phyloP scores from a whole-genome alignment of 2,888 invertebrate species.

The Idaea biselata region DNA sequence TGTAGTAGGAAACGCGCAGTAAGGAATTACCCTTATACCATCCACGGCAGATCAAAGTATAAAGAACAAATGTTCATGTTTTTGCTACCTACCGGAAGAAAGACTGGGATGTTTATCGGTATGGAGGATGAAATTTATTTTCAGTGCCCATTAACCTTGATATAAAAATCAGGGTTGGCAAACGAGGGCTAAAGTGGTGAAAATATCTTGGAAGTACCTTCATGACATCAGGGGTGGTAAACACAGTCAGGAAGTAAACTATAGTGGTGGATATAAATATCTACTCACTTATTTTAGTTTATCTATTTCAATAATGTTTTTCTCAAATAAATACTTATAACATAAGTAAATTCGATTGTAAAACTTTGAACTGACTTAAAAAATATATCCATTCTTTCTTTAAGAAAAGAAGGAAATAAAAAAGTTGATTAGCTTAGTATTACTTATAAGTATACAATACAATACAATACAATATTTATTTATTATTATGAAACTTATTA shows the following conservation, averaged over 20 bases:
- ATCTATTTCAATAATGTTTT: too few species aligned
- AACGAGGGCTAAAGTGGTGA: constrained; percentile 35
- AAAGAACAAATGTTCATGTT: constrained; percentile 15
- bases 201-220: constrained; percentile 3
- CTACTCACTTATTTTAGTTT: too few species aligned
- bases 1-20: background rate
- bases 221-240: constrained; percentile 2
- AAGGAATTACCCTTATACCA: background rate
- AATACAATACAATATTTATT: too few species aligned
- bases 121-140: constrained; percentile 40
- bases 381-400: too few species aligned
- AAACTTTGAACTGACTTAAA: too few species aligned
- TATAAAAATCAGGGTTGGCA: constrained; percentile 27
- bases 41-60: background rate
- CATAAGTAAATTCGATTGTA: too few species aligned
- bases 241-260: background rate
- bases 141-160: constrained; percentile 48
- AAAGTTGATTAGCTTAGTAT: too few species aligned
- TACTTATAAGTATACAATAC: too few species aligned
- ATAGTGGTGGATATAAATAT: background rate
- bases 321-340: too few species aligned
- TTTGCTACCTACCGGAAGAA: constrained; percentile 11
- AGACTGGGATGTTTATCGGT: constrained; percentile 32
- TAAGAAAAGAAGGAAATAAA: too few species aligned
- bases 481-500: too few species aligned